These are phyloP conservation scores for Porites australiensis DNA, from an alignment of 64 coral and sea anemone genomes.

Conservation along the genomic window DNA sequence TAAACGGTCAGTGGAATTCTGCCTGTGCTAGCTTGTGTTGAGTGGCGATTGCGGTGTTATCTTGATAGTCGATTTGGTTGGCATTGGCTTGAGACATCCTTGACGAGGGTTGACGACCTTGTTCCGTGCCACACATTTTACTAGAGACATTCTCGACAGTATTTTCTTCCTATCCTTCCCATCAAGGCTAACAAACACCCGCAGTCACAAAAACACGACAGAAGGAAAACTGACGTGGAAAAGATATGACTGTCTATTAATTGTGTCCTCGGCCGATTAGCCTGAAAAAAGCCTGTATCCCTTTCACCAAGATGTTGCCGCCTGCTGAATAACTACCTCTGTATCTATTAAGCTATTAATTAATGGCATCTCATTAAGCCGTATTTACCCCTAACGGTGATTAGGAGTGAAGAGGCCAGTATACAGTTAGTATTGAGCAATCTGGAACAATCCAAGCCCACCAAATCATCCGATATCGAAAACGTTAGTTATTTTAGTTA, in stretches of 20 bases:
- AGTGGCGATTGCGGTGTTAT: constrained; percentile 14
- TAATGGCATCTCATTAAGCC: constrained; percentile 12
- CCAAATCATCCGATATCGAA: not conserved
- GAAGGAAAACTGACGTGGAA: not conserved
- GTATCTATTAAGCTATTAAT: not conserved
- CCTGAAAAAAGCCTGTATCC: not conserved
- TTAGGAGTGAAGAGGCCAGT: constrained; percentile 17
- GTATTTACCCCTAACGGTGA: constrained; percentile 3
- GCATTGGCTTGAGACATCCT: not conserved
- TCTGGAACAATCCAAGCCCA: constrained; percentile 1
- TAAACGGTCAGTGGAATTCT: not conserved
- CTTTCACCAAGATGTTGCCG: not conserved
- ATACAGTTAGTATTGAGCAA: not conserved
- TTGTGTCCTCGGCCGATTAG: not conserved
- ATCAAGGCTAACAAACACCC: not conserved
- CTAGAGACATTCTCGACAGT: not conserved
- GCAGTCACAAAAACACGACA: not conserved
- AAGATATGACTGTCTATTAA: not conserved
- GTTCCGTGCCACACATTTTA: constrained; percentile 13
- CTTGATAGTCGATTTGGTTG: constrained; percentile 13
- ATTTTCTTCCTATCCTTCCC: not conserved
- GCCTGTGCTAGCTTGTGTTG: not conserved
- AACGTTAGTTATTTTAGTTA: constrained; percentile 14
- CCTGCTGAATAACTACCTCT: not conserved
- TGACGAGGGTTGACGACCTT: not conserved